phyloP scores from a whole-genome alignment of 2,797 vertebrate species.

The Lagorchestes hirsutus region DNA sequence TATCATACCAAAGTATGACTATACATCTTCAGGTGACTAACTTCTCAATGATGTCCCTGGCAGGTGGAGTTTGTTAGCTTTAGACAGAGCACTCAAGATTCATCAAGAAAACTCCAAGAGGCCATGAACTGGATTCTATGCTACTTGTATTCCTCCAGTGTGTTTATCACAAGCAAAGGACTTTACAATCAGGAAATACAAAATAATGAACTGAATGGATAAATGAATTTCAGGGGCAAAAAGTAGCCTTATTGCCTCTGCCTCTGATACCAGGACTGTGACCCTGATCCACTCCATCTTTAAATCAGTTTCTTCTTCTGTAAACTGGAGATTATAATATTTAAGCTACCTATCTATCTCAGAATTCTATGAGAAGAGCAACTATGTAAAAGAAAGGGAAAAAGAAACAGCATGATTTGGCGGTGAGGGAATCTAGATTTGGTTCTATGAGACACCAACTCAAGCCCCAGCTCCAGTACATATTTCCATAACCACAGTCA shows the following conservation, averaged over 20 bases:
- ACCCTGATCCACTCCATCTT: not conserved
- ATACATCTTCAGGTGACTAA: not conserved
- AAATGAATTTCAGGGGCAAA: not conserved
- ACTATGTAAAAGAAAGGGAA: not conserved
- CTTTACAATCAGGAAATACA: not conserved
- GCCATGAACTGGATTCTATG: not conserved
- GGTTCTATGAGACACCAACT: not conserved
- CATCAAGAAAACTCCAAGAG: not conserved
- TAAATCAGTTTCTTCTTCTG: not conserved
- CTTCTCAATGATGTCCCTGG: fast-evolving
- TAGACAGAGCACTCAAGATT: not conserved
- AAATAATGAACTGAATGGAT: not conserved
- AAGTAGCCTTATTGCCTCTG: not conserved
- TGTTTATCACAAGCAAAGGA: not conserved
- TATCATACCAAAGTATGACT: not conserved
- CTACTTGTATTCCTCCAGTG: not conserved
- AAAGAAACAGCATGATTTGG: not conserved
- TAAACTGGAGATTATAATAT: not conserved
- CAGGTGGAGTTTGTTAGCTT: not conserved
- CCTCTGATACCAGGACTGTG: not conserved
- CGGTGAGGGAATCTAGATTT: not conserved
- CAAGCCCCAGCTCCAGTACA: not conserved
- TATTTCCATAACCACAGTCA: not conserved
- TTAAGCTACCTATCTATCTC: not conserved
- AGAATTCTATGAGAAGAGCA: not conserved